Evolutionary conservation across 2,888 invertebrate species (phyloP), one percentile per base, ranked within the genome.

Genomic region (Troides aeacus): DNA sequence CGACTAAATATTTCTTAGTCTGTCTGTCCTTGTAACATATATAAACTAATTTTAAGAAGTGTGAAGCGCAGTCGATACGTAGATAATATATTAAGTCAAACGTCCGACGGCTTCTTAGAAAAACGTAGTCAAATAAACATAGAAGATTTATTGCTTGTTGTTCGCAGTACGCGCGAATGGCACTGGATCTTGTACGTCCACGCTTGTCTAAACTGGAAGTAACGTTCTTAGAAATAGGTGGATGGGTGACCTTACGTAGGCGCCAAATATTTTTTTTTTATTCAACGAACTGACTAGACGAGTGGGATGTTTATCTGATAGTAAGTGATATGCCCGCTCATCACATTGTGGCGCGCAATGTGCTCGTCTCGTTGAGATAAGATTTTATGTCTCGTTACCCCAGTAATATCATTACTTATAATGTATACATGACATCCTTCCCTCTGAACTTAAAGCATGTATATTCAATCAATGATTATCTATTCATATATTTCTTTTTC

Each of bases 81-180:
- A 64, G 59, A 67, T 62, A 23, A 59, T 63, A 58, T 30, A 68
- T 63, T 46, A 68, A 68, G 62, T 59, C 30, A n/a, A 68, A 24
- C 46, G 56, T 63, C 30, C 50, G 36, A 24, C 64, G 46, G 39
- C 12, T 65, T 65, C 69, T 36, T 65, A 56, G 61, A 65, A 36
- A 61, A 69, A 64, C 57, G 42, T 39, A 65, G 30, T 58, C 56
- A 69, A 69, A 66, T 62, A 69, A 62, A 66, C 69, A 62, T 30
- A 56, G 24, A 17, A 53, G 50, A 69, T 65, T 65, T 64, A 64
- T 65, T n/a, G 62, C 46, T 18, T 50, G 36, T 30, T 62, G 42
- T 65, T 58, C 39, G 23, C 24, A 62, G 50, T 59, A 57, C 23
- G 53, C 30, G 53, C 56, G 56, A 18, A 62, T 66, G 62, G 62